Evolutionary conservation across 2,797 vertebrate species (phyloP).

Genomic region (Karalla daura): DNA sequence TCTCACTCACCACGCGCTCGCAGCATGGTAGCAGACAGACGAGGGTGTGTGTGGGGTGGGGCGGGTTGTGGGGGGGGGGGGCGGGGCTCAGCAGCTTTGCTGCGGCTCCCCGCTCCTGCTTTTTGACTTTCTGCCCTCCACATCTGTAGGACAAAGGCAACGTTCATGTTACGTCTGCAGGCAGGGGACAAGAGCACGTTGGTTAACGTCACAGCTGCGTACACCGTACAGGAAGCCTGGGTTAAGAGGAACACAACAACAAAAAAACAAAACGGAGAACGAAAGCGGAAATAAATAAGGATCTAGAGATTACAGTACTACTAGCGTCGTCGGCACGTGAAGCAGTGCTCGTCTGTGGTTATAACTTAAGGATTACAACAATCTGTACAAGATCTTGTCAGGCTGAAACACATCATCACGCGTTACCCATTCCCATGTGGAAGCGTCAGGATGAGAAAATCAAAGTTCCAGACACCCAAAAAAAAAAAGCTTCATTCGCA

Average conservation of each 20-base stretch:
- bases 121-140: slow-evolving; percentile 98
- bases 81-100: slow-evolving; percentile 93
- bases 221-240: too few relatives aligned
- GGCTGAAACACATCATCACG: slow-evolving; percentile 32
- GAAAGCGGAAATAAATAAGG: slow-evolving; percentile 74
- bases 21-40: slow-evolving; percentile 87
- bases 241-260: slow-evolving; percentile 51
- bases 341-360: slow-evolving; percentile 67
- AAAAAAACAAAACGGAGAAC: slow-evolving; percentile 33
- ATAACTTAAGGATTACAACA: slow-evolving; percentile 70
- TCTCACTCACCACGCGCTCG: slow-evolving; percentile 94
- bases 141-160: slow-evolving; percentile 99
- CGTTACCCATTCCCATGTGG: slow-evolving; percentile 12
- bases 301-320: slow-evolving; percentile 27
- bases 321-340: slow-evolving; percentile 48
- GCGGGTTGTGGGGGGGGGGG: too few relatives aligned
- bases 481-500: slow-evolving; percentile 57
- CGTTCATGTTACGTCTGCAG: slow-evolving; percentile 84
- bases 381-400: slow-evolving; percentile 63
- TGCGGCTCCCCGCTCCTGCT: slow-evolving; percentile 94
- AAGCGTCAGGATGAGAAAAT: slow-evolving; percentile 6
- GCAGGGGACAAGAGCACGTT: slow-evolving; percentile 27
- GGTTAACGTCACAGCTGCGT: slow-evolving; percentile 25
- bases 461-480: slow-evolving; percentile 23
- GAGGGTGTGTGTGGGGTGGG: slow-evolving; percentile 82